These are phyloP conservation scores for Contarinia nasturtii DNA, from an alignment of 1,140 invertebrate genomes.

Conservation along the genomic window DNA sequence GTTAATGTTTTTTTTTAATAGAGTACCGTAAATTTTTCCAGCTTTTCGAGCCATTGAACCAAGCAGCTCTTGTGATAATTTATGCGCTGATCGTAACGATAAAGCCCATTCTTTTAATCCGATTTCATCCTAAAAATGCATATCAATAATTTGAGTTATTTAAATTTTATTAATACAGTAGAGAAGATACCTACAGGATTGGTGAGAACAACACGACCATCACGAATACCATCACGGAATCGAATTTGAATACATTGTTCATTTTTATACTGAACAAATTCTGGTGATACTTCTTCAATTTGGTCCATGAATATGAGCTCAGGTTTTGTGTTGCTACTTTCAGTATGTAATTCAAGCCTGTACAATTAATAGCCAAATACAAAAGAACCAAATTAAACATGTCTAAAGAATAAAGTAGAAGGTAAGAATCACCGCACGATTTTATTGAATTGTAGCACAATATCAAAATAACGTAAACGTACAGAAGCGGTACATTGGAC, in stretches of 20 bases:
- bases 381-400: neutral
- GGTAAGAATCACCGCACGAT: neutral
- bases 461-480: too few relatives aligned
- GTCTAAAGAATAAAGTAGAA: neutral
- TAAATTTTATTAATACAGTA: too few relatives aligned
- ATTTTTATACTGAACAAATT: constrained; percentile 72
- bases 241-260: constrained; percentile 87
- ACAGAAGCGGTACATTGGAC: too few relatives aligned
- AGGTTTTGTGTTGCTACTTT: constrained; percentile 73
- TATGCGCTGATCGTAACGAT: constrained; percentile 76
- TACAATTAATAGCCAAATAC: neutral
- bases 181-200: constrained; percentile 71
- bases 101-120: constrained; percentile 88
- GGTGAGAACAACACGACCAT: constrained; percentile 81
- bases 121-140: constrained; percentile 63
- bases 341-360: constrained; percentile 77
- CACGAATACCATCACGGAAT: constrained; percentile 40
- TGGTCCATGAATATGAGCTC: constrained; percentile 92
- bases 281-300: constrained; percentile 70
- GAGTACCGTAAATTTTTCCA: constrained; percentile 92
- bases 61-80: constrained; percentile 77
- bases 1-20: too few relatives aligned
- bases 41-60: constrained; percentile 91
- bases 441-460: too few relatives aligned
- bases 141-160: neutral